Evolutionary conservation across 2,888 invertebrate species (phyloP).

Genomic region (Diarsia mendica): DNA sequence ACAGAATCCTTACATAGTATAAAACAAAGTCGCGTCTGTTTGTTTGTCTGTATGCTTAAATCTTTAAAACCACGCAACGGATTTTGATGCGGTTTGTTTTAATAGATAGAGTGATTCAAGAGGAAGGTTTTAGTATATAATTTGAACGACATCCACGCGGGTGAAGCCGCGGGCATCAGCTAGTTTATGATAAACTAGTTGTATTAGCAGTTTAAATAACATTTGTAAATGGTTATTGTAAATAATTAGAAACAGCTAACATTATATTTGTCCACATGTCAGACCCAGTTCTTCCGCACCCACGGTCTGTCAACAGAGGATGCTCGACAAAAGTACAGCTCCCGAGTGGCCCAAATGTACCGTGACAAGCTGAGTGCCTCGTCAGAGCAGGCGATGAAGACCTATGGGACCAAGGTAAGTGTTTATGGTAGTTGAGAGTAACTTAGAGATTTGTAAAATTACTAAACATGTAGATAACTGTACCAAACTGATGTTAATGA

Average conservation of each 20-base stretch:
- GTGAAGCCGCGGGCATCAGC: too few relatives aligned
- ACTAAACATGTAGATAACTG: not conserved
- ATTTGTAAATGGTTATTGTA: not conserved
- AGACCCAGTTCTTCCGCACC: slow-evolving; percentile 98
- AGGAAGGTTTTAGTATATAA: too few relatives aligned
- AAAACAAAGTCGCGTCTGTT: too few relatives aligned
- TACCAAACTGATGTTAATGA: not conserved
- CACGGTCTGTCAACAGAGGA: slow-evolving; percentile 98
- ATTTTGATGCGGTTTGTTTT: too few relatives aligned
- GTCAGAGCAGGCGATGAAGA: slow-evolving; percentile 97
- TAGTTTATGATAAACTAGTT: not conserved
- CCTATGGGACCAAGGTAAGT: slow-evolving; percentile 95
- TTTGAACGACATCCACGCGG: too few relatives aligned
- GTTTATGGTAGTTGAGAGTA: not conserved
- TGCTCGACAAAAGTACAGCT: slow-evolving; percentile 99
- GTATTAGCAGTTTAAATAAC: not conserved
- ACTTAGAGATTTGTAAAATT: not conserved
- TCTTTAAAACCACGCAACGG: too few relatives aligned
- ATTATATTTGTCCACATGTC: slow-evolving; percentile 67
- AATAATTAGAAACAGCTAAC: not conserved
- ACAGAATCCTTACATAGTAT: too few relatives aligned
- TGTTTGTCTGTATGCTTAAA: too few relatives aligned
- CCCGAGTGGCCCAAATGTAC: slow-evolving; percentile 98
- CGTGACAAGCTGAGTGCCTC: slow-evolving; percentile 95
- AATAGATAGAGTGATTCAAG: too few relatives aligned